Percentiles rank a stretch among this genome's conserved stretches.
phyloP scores from a whole-genome alignment of 2,888 invertebrate genomes.

The Eupithecia tripunctaria region DNA sequence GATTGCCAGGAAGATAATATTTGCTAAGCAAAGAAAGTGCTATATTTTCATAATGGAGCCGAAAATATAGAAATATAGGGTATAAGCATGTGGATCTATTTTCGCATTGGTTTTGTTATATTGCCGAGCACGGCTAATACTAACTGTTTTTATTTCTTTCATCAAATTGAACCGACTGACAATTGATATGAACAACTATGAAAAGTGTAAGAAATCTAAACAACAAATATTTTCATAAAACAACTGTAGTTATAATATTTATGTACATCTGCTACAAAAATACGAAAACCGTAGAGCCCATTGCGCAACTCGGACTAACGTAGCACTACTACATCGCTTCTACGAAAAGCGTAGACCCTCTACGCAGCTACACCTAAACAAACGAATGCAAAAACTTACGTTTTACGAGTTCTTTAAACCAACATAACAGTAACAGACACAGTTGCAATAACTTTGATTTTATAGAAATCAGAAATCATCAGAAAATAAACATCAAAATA shows the following conservation, averaged over 20 bases:
- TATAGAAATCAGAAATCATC: no score
- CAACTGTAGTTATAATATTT: not conserved
- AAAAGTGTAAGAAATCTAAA: not conserved
- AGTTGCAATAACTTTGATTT: no score
- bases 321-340: not conserved
- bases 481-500: no score
- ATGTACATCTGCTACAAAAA: not conserved
- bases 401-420: no score
- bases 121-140: no score
- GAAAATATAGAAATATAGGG: not conserved
- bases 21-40: not conserved
- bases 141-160: no score
- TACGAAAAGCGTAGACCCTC: not conserved
- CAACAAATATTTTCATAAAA: no score
- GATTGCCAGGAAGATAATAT: not conserved
- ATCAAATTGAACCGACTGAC: no score
- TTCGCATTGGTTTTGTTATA: no score
- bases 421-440: no score
- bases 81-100: not conserved
- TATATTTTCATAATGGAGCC: not conserved
- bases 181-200: not conserved
- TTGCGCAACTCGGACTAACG: not conserved
- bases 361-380: not conserved
- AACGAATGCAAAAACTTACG: not conserved
- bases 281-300: not conserved